Evolutionary conservation across 2,113 vertebrate genomes (phyloP).

Genomic region (Pteronura brasiliensis): DNA sequence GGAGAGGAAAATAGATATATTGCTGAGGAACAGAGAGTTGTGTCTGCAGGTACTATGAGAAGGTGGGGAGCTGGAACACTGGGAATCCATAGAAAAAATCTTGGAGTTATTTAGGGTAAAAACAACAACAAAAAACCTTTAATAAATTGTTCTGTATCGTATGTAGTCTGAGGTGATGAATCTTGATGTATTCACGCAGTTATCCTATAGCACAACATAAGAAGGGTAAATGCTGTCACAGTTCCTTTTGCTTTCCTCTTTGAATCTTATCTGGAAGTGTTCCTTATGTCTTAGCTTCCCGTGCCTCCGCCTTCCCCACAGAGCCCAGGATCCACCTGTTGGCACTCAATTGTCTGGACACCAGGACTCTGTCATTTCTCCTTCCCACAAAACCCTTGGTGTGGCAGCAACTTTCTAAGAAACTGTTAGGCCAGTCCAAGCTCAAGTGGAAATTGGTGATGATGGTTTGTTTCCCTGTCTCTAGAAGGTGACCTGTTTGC

Average conservation of each 20-base stretch:
- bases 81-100: slow-evolving; percentile 67
- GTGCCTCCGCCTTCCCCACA: not conserved
- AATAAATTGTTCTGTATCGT: not conserved
- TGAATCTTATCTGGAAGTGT: not conserved
- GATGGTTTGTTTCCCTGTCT: not conserved
- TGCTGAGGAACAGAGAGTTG: slow-evolving; percentile 59
- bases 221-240: not conserved
- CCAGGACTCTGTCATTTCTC: not conserved
- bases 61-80: not conserved
- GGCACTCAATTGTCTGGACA: accelerated
- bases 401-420: not conserved
- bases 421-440: not conserved
- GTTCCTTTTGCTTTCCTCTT: not conserved
- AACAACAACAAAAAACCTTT: slow-evolving; percentile 15
- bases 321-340: not conserved
- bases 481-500: not conserved
- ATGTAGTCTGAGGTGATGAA: not conserved
- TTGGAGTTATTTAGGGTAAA: slow-evolving; percentile 17
- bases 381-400: not conserved
- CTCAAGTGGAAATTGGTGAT: not conserved
- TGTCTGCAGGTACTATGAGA: slow-evolving; percentile 44
- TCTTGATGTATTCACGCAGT: not conserved
- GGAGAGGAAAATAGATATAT: slow-evolving; percentile 39
- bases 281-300: not conserved
- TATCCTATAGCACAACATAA: not conserved